phyloP scores from a whole-genome alignment of 1,140 invertebrate species.

The Anastatus disparis region DNA sequence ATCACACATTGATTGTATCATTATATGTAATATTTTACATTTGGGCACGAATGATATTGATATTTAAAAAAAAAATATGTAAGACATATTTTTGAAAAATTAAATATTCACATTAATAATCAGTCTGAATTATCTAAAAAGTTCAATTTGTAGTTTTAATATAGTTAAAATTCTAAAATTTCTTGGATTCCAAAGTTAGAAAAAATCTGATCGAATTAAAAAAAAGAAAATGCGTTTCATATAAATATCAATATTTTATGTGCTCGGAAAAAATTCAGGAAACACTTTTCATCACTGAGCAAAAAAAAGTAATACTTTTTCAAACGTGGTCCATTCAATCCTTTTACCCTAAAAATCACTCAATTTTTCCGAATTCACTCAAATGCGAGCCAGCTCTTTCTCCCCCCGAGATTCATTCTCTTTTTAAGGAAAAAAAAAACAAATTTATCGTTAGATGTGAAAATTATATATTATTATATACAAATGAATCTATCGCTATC shows the following conservation, averaged over 20 bases:
- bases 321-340: slow-evolving; percentile 21
- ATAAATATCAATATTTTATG: slow-evolving; percentile 9
- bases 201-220: not conserved
- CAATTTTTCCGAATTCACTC: slow-evolving; percentile 8
- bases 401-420: slow-evolving; percentile 22
- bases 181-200: not conserved
- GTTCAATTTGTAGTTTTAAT: too few relatives aligned
- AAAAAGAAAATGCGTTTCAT: not conserved
- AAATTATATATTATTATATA: slow-evolving; percentile 63
- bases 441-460: slow-evolving; percentile 67
- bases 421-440: slow-evolving; percentile 50
- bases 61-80: not conserved
- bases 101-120: not conserved
- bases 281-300: not conserved
- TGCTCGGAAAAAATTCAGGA: not conserved
- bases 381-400: slow-evolving; percentile 20
- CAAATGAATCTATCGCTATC: slow-evolving; percentile 61
- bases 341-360: slow-evolving; percentile 3
- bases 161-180: slow-evolving; percentile 3
- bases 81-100: slow-evolving; percentile 15
- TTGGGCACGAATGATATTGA: slow-evolving; percentile 1
- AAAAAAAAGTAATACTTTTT: slow-evolving; percentile 4
- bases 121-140: not conserved
- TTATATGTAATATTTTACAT: slow-evolving; percentile 17
- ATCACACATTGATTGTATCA: slow-evolving; percentile 1